A percentile compares a stretch with the other conserved stretches of the same genome.
phyloP scores from a whole-genome alignment of 2,888 invertebrate species.

The Tiliacea aurago region DNA sequence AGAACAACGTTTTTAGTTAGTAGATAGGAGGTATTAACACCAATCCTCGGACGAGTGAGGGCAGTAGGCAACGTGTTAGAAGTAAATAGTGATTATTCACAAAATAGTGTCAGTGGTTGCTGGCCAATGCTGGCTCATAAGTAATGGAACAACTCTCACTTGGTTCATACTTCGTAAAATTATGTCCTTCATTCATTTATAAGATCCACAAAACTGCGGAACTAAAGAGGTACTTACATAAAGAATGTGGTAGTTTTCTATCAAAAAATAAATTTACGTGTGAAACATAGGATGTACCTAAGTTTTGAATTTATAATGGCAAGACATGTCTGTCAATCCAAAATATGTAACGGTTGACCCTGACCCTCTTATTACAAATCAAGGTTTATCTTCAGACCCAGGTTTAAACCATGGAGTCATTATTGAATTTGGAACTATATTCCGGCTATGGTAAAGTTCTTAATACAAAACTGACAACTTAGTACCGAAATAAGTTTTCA shows the following conservation, averaged over 20 bases:
- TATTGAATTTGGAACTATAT: no score
- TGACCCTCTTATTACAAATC: no score
- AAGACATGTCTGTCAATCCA: slow-evolving; percentile 14
- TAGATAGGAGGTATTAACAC: slow-evolving; percentile 27
- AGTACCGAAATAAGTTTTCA: no score
- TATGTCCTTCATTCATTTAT: slow-evolving; percentile 9
- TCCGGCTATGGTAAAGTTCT: no score
- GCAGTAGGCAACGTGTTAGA: slow-evolving; percentile 19
- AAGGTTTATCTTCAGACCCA: no score
- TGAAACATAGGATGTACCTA: not conserved
- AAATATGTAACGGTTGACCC: slow-evolving; percentile 28
- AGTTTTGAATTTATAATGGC: slow-evolving; percentile 2
- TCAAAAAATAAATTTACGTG: no score
- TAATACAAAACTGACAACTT: no score
- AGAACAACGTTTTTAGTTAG: slow-evolving; percentile 13
- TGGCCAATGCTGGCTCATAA: not conserved
- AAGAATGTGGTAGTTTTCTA: not conserved
- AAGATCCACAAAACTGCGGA: not conserved
- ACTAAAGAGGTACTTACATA: not conserved
- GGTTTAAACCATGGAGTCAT: no score
- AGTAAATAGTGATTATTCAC: slow-evolving; percentile 19
- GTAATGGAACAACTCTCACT: slow-evolving; percentile 17
- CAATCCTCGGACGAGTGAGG: slow-evolving; percentile 27
- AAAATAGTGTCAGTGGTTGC: slow-evolving; percentile 34
- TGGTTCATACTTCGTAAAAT: slow-evolving; percentile 1